These are phyloP conservation scores for Anthophora plumipes DNA, from an alignment of 2,888 invertebrate genomes.

Conservation along the genomic window DNA sequence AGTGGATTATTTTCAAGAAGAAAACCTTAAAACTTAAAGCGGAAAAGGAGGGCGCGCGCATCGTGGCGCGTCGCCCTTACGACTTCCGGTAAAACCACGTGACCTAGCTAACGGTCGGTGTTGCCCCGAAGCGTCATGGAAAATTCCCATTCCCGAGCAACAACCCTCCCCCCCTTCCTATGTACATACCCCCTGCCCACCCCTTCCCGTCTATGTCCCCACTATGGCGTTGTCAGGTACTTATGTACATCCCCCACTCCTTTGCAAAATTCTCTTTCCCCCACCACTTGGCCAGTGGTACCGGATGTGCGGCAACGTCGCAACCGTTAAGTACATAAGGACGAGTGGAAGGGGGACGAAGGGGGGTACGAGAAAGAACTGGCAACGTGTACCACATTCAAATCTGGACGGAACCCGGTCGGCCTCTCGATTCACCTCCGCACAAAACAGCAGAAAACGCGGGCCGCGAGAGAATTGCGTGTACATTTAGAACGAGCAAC, in stretches of 20 bases:
- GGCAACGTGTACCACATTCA: constrained; percentile 84
- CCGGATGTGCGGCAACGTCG: constrained; percentile 84
- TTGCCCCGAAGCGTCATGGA: constrained; percentile 77
- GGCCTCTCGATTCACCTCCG: constrained; percentile 69
- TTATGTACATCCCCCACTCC: constrained; percentile 77
- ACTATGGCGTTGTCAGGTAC: constrained; percentile 54
- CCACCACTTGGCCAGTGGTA: constrained; percentile 72
- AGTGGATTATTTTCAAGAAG: neutral
- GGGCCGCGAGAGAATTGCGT: constrained; percentile 52
- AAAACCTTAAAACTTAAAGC: constrained; percentile 4
- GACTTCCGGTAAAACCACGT: constrained; percentile 68
- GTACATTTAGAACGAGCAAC: constrained; percentile 15
- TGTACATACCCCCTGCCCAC: constrained; percentile 64
- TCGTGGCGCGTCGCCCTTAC: constrained; percentile 65
- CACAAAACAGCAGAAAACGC: constrained; percentile 72
- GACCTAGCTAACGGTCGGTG: constrained; percentile 71
- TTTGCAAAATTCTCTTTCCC: constrained; percentile 70
- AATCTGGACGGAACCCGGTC: constrained; percentile 80
- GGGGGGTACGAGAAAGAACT: constrained; percentile 76
- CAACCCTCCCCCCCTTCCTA: constrained; percentile 58
- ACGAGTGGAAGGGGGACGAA: constrained; percentile 59
- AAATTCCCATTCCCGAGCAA: constrained; percentile 80
- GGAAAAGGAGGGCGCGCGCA: constrained; percentile 66
- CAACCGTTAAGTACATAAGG: constrained; percentile 82
- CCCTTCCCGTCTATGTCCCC: constrained; percentile 56